phyloP scores from a whole-genome alignment of 2,888 invertebrate species.

The Cryptocephalus moraei region DNA sequence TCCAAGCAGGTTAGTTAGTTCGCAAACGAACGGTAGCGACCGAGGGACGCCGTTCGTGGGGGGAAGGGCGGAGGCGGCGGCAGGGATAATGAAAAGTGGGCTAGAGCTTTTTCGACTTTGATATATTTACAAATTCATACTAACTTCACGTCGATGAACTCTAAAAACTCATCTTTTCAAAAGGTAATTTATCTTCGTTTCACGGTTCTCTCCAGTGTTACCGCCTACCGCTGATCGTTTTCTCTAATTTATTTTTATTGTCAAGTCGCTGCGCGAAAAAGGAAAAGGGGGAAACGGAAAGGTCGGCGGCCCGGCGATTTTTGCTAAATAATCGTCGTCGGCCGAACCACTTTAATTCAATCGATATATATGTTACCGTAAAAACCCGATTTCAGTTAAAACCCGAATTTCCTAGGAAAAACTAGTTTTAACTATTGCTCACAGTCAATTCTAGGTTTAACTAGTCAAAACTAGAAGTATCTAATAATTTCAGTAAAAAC shows the following conservation, averaged over 20 bases:
- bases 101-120: slow-evolving; percentile 37
- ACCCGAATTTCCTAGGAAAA: no score
- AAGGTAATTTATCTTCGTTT: slow-evolving; percentile 40
- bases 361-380: no score
- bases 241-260: background rate
- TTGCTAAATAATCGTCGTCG: no score
- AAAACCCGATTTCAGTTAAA: no score
- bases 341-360: no score
- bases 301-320: no score
- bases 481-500: no score
- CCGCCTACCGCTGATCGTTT: slow-evolving; percentile 11
- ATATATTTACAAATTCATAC: slow-evolving; percentile 40
- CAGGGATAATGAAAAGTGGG: slow-evolving; percentile 36
- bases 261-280: background rate
- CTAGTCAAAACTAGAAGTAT: no score
- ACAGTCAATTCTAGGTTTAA: no score
- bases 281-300: no score
- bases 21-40: slow-evolving; percentile 9
- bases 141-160: slow-evolving; percentile 39
- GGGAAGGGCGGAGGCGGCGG: slow-evolving; percentile 1
- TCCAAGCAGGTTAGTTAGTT: no score
- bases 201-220: slow-evolving; percentile 29
- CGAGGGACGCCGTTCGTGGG: slow-evolving; percentile 23
- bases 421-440: no score
- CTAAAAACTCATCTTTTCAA: slow-evolving; percentile 39